Evolutionary conservation across 2,113 vertebrate genomes (phyloP).

Genomic region (Nesogale talazaci): DNA sequence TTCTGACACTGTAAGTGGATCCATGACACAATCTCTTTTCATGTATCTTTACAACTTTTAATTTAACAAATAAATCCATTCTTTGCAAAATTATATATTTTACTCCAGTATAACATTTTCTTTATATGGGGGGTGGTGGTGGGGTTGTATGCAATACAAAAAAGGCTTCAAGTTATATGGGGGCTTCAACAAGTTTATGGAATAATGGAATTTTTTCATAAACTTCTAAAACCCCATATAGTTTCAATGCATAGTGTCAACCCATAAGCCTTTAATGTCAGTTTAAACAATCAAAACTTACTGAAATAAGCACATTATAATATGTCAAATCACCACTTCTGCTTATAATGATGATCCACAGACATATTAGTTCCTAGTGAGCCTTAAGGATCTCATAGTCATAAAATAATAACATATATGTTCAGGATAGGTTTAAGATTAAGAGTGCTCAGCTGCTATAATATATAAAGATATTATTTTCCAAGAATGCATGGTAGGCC

Average conservation of each 20-base stretch:
- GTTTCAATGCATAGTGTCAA: neutral
- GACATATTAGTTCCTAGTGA: neutral
- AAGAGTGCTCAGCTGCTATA: neutral
- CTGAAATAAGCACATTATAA: neutral
- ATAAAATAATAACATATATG: neutral
- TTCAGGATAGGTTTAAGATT: neutral
- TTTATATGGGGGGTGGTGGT: too few relatives aligned
- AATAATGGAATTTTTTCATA: too few relatives aligned
- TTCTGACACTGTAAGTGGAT: neutral
- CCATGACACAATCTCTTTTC: neutral
- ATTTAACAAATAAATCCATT: slow-evolving; percentile 19
- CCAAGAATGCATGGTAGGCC: slow-evolving; percentile 11
- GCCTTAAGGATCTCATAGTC: neutral
- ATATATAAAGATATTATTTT: slow-evolving; percentile 14
- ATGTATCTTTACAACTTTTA: neutral
- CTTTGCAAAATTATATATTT: neutral
- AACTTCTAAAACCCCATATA: neutral
- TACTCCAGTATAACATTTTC: neutral
- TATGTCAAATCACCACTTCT: neutral
- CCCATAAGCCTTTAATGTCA: neutral
- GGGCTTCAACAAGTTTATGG: too few relatives aligned
- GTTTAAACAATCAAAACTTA: neutral
- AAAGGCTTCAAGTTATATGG: too few relatives aligned
- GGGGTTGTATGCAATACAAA: too few relatives aligned
- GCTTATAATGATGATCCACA: neutral